A percentile compares a stretch with the other conserved stretches of the same genome.
phyloP scores from a whole-genome alignment of 2,113 vertebrate genomes.

The Cichladusa arquata region DNA sequence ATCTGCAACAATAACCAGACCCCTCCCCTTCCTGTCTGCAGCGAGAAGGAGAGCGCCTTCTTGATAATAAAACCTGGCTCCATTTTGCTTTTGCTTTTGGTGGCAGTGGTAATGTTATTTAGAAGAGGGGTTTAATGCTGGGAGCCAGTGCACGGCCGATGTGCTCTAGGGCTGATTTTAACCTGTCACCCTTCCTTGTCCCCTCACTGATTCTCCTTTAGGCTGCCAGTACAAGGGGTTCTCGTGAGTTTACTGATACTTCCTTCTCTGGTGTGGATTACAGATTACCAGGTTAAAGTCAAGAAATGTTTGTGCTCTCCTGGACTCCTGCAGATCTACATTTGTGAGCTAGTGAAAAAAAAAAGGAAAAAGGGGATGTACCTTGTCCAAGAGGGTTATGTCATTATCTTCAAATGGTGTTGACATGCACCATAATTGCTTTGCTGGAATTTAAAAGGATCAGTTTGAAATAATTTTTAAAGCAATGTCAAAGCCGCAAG shows the following conservation, averaged over 20 bases:
- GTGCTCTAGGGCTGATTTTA: neutral
- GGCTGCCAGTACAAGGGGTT: neutral
- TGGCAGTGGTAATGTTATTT: neutral
- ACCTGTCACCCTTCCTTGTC: neutral
- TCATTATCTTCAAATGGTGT: neutral
- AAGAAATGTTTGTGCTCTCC: neutral
- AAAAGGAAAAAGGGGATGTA: neutral
- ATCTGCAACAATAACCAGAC: constrained; percentile 54
- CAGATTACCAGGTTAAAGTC: neutral
- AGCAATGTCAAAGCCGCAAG: neutral
- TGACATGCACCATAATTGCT: accelerated
- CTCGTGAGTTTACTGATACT: neutral
- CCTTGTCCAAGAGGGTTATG: neutral
- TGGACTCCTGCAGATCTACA: neutral
- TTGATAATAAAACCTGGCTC: neutral
- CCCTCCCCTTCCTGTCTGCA: constrained; percentile 53
- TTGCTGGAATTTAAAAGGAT: neutral
- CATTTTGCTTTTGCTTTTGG: neutral
- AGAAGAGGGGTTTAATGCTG: neutral
- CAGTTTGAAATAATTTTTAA: neutral
- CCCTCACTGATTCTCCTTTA: neutral
- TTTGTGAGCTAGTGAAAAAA: neutral
- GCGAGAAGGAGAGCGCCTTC: neutral
- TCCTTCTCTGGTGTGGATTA: neutral
- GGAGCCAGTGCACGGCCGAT: neutral